A percentile compares a stretch with the other conserved stretches of the same genome.
These are phyloP conservation scores for Erynnis tages DNA, from an alignment of 2,888 invertebrate genomes.

Conservation along the genomic window DNA sequence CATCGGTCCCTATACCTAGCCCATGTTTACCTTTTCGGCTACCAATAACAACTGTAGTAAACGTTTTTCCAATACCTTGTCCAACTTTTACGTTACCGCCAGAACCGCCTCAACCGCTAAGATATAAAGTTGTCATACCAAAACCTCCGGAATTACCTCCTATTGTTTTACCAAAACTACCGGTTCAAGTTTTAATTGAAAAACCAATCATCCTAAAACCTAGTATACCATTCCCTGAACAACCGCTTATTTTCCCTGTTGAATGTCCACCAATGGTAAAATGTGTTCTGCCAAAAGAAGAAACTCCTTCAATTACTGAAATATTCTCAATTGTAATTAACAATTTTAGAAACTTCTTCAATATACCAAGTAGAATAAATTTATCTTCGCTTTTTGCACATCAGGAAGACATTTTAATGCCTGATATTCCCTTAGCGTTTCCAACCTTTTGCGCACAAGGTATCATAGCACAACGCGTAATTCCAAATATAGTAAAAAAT, in stretches of 20 bases:
- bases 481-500: constrained; percentile 13
- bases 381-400: neutral
- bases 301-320: neutral
- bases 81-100: neutral
- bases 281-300: neutral
- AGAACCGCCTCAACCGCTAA: neutral
- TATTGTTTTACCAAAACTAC: constrained; percentile 32
- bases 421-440: neutral
- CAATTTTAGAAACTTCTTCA: neutral
- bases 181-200: constrained; percentile 16
- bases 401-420: neutral
- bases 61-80: neutral
- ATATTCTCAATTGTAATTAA: neutral
- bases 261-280: neutral
- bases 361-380: neutral
- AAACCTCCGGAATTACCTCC: constrained; percentile 30
- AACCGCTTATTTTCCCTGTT: neutral
- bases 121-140: constrained; percentile 24
- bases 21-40: neutral
- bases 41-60: neutral
- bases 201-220: neutral
- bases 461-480: constrained; percentile 7
- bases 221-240: neutral
- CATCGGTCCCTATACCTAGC: neutral
- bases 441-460: constrained; percentile 3